Evolutionary conservation across 2,888 invertebrate genomes (phyloP).

Genomic region (Drosophila limbata): DNA sequence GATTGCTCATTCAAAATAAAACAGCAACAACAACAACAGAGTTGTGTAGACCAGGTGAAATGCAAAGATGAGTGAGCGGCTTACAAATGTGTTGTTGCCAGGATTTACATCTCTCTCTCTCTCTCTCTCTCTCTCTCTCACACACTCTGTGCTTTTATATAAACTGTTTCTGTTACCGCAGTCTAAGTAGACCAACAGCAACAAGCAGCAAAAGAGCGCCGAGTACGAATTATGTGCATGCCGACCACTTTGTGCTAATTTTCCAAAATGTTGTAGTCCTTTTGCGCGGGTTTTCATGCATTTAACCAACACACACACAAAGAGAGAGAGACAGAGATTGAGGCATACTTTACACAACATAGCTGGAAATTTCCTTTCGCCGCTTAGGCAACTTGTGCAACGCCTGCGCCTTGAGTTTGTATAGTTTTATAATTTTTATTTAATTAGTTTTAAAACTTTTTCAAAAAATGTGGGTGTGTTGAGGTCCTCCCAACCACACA

Average conservation of each 20-base stretch:
- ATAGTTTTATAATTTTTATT: conserved; percentile 82
- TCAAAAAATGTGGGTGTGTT: conserved; percentile 59
- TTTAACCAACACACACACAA: conserved; percentile 35
- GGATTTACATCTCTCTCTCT: not conserved
- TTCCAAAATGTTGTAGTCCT: conserved; percentile 69
- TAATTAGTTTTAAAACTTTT: conserved; percentile 81
- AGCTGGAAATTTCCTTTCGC: conserved; percentile 59
- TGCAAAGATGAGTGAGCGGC: conserved; percentile 61
- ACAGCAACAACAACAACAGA: conserved; percentile 26
- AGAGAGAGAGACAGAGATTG: not conserved
- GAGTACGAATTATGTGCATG: conserved; percentile 64
- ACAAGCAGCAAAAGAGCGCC: conserved; percentile 16
- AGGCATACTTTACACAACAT: conserved; percentile 5
- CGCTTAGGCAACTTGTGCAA: conserved; percentile 58
- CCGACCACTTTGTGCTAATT: conserved; percentile 71
- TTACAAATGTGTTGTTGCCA: conserved; percentile 22
- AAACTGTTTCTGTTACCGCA: conserved; percentile 37
- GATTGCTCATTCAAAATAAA: conserved; percentile 63
- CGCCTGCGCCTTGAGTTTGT: conserved; percentile 72
- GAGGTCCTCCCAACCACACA: conserved; percentile 26
- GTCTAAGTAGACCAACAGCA: conserved; percentile 52
- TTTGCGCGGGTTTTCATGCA: conserved; percentile 57
- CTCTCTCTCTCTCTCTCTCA: not conserved
- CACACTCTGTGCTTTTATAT: conserved; percentile 13
- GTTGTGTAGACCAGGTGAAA: conserved; percentile 59